Base-by-base conservation (phyloP, 2,888 invertebrate genomes). In the Cephus runcator region DNA sequence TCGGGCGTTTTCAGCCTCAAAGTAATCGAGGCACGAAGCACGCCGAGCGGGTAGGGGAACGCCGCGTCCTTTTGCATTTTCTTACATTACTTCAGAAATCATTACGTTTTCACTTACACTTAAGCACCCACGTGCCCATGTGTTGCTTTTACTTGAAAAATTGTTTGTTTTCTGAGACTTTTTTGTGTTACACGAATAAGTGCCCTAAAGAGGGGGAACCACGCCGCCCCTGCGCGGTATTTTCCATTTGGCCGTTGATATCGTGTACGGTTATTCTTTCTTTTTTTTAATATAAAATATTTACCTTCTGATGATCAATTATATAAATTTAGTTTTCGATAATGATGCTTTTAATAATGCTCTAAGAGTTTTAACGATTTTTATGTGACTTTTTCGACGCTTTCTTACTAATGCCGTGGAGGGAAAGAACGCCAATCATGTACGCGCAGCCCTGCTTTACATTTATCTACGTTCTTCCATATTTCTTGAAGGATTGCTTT, bases 161-260 rank as follows among this genome's bases (percentile, higher is more conserved):
- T 30, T 56, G 56, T 56, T 35, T 33, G 33, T 33, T 74, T 74
- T 77, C 73, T 15, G 4, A 40, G 69, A 76, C 33, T 33, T 71
- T 73, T 73, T 75, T 68, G 15, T 75, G 71, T 34, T 56, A 9
- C 56, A 56, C 56, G 15, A 40, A 15, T 15, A 56, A 23, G 56
- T 23, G 23, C 23, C 56, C 56, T 23, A 75, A 75, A 75, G 68
- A 34, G 36, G 69, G 79, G 75, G 68, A 77, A 40, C 75, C 78
- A 79, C 77, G 78, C 79, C 78, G 76, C 75, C 69, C 35, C 68
- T 71, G 68, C 31, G 76, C 56, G 76, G 36, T 69, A 73, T 40
- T 79, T 75, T 69, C 73, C 56, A 35, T 30, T 74, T 69, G 69
- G 12, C 34, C 71, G 74, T 69, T 69, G 71, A 68, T 40, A 35